Percentiles rank a stretch among this genome's conserved stretches.
Evolutionary conservation across 2,888 invertebrate species (phyloP).

Genomic region (Caenorhabditis imperialis): DNA sequence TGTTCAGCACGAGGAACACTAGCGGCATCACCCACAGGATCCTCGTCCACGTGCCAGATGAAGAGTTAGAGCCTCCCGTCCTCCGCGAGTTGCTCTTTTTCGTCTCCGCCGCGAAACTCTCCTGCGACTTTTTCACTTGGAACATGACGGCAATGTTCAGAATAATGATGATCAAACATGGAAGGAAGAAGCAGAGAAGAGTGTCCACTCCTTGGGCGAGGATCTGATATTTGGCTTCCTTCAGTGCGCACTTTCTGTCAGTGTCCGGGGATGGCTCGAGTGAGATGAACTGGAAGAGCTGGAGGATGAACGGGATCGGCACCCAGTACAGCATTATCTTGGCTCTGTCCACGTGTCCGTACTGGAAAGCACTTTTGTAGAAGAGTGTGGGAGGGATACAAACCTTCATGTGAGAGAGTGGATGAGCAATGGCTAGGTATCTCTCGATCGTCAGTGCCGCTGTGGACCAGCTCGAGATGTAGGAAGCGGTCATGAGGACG

Average conservation of each 20-base stretch:
- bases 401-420: constrained; percentile 73
- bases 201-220: constrained; percentile 71
- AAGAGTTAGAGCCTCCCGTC: constrained; percentile 53
- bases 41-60: constrained; percentile 68
- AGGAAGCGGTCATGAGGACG: constrained; percentile 74
- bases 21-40: constrained; percentile 77
- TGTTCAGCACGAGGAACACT: constrained; percentile 76
- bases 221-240: constrained; percentile 67
- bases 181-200: constrained; percentile 74
- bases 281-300: constrained; percentile 72
- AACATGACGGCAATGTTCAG: constrained; percentile 72
- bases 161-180: constrained; percentile 73
- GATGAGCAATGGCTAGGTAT: constrained; percentile 76
- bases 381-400: not conserved
- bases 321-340: constrained; percentile 73
- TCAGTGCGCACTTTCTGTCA: constrained; percentile 60
- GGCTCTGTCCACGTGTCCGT: constrained; percentile 69
- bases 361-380: constrained; percentile 58
- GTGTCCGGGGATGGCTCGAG: constrained; percentile 60
- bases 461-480: constrained; percentile 76
- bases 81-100: constrained; percentile 57
- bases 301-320: constrained; percentile 75
- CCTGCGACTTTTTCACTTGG: constrained; percentile 63
- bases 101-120: constrained; percentile 45
- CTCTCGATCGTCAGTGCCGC: constrained; percentile 77